Conservation (phyloP, 2,113 vertebrate species). For the Heterotilapia buettikoferi region DNA sequence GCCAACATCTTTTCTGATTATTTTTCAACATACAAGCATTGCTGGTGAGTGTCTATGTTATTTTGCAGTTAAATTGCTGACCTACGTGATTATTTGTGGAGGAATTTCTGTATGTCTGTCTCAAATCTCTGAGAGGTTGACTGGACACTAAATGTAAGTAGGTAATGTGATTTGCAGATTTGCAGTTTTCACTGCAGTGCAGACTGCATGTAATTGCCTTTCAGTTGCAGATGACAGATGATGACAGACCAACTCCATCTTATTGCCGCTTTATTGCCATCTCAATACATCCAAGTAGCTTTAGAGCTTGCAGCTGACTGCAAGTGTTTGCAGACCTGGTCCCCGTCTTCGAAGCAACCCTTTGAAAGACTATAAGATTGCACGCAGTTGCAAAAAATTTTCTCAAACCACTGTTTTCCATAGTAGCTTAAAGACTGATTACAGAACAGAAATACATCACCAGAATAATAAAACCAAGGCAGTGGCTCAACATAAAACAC, state of each 20-base stretch:
- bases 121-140: no score
- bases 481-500: neutral
- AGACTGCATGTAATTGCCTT: neutral
- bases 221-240: no score
- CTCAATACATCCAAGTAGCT: neutral
- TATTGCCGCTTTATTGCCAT: neutral
- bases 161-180: no score
- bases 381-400: neutral
- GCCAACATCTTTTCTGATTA: no score
- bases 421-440: neutral
- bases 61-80: neutral
- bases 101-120: no score
- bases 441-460: neutral
- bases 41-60: neutral
- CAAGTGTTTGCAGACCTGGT: neutral
- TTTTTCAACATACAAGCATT: no score
- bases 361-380: neutral
- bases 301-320: neutral
- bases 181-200: no score
- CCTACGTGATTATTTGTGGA: no score
- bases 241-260: neutral
- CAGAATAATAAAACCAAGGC: neutral
- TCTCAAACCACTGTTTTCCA: neutral
- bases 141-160: no score
- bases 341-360: neutral